Evolutionary conservation across 2,888 invertebrate genomes (phyloP), one percentile per base, ranked within the genome.

Genomic region (Odontomyia ornata): DNA sequence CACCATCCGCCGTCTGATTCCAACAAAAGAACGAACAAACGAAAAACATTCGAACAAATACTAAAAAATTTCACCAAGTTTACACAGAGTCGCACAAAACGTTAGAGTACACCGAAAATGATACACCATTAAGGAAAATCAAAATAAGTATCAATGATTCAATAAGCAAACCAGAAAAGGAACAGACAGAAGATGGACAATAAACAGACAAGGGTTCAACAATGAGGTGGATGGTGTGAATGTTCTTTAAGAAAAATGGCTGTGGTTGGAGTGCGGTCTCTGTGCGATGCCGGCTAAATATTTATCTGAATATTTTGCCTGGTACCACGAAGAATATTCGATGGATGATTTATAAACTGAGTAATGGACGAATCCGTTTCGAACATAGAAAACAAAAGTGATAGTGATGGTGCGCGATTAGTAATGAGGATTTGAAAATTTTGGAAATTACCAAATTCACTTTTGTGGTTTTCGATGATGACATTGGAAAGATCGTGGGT

Each of bases 241-340:
- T 18, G 13, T 65, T 36, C n/a, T 36, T 65, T 27, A 60, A 57
- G 60, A 73, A 30, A 57, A 73, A 57, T 73, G 21, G 73, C 21
- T 73, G 73, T 36, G 73, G 57, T 73, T 36, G 15, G 36, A 60
- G 21, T 46, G 56, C 13, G 73, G 28, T 27, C 47, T 25, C 30
- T 75, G 25, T 47, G 27, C 27, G 23, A 64, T 9, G 7, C 57
- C 25, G 64, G 25, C 75, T 60, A 75, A 75, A 75, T 75, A 75
- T 75, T 75, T 75, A 75, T 64, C 75, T 43, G 57, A 75, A 75
- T 28, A 18, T 52, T 52, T 52, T 52, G 52, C 18, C 52, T 13
- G 15, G 52, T 18, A 52, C 3, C 15, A 52, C 15, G 52, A 4
- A 4, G 52, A 52, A 18, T 3, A n/a, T 52, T 52, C 7, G 15